Conservation (phyloP, 1,140 invertebrate species). For the Pantala flavescens region DNA sequence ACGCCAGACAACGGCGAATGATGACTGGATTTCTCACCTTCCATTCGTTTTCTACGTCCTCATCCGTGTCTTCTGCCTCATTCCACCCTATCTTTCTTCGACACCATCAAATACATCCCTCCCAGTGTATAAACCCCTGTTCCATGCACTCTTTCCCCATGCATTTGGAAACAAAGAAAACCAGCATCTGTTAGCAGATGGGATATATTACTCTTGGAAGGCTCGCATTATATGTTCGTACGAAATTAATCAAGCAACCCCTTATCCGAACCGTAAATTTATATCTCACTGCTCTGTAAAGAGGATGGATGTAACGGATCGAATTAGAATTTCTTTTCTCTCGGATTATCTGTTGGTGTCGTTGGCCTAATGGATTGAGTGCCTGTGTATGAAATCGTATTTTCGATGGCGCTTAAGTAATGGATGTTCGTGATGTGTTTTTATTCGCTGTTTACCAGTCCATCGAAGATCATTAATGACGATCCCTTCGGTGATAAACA, state of each 20-base stretch:
- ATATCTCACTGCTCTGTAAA: background rate
- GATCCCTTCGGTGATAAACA: too few species aligned
- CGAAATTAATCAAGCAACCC: background rate
- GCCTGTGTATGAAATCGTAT: background rate
- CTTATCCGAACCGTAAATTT: background rate
- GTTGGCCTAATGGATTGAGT: background rate
- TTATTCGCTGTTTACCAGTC: too few species aligned
- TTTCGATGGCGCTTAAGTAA: background rate
- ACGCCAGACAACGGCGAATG: background rate
- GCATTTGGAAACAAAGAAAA: background rate
- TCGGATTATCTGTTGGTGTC: background rate
- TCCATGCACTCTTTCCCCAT: background rate
- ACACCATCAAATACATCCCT: conserved; percentile 9
- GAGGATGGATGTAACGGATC: background rate
- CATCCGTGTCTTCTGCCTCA: background rate
- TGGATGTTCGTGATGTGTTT: background rate
- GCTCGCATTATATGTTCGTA: background rate
- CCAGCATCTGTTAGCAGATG: background rate
- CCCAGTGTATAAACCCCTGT: background rate
- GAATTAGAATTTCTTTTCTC: background rate
- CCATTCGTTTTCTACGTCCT: background rate
- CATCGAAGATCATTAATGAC: too few species aligned
- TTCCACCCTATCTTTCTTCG: background rate
- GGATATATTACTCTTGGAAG: background rate
- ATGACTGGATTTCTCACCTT: background rate